Evolutionary conservation across 2,113 vertebrate species (phyloP).

Genomic region (Burhinus oedicnemus): DNA sequence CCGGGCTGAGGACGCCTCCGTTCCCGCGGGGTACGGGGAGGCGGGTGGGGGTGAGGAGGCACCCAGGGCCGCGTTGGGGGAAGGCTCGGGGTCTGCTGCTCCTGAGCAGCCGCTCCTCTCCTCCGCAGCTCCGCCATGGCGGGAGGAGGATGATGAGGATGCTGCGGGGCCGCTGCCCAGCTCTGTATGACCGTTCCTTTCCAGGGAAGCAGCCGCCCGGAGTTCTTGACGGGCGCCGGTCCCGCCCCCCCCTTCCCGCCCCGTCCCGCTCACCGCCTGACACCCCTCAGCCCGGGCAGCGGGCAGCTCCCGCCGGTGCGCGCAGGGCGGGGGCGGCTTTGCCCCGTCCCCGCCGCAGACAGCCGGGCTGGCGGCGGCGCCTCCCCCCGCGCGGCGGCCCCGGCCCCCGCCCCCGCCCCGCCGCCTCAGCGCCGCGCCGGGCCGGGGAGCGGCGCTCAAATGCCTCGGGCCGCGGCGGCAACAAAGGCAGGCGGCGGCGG

Average conservation of each 20-base stretch:
- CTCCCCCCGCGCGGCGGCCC: neutral
- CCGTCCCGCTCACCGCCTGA: no score
- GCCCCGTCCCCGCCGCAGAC: neutral
- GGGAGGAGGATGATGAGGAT: neutral
- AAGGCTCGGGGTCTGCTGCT: no score
- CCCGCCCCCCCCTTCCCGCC: no score
- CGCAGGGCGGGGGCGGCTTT: neutral
- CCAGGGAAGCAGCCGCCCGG: neutral
- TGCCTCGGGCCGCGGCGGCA: neutral
- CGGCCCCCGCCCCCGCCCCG: no score
- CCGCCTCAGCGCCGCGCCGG: neutral
- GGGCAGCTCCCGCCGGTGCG: neutral
- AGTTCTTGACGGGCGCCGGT: no score
- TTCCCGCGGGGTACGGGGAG: no score
- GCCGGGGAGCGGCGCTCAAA: neutral
- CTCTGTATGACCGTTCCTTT: neutral
- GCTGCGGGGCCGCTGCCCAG: no score
- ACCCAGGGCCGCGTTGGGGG: neutral
- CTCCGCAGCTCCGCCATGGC: neutral
- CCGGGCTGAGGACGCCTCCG: neutral
- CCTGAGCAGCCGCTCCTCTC: neutral
- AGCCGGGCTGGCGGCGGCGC: neutral
- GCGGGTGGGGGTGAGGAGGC: neutral
- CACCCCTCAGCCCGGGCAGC: no score
- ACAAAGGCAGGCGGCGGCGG: constrained; percentile 19